A percentile compares a stretch with the other conserved stretches of the same genome.
These are phyloP conservation scores for Mycetomoellerius zeteki DNA, from an alignment of 1,140 invertebrate species.

Conservation along the genomic window DNA sequence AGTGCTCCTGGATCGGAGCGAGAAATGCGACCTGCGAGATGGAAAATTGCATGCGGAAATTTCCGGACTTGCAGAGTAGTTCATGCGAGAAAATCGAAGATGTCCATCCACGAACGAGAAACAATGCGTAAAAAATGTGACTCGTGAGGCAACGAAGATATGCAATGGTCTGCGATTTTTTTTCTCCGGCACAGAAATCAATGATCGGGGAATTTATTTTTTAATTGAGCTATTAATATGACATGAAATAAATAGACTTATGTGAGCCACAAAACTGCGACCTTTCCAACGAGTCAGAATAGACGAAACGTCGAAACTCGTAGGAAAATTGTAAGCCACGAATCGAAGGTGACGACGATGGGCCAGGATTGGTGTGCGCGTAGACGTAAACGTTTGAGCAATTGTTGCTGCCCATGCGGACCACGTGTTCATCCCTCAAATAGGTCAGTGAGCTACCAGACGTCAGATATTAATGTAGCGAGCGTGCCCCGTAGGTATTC, in stretches of 20 bases:
- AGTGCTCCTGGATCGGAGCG: slow-evolving; percentile 8
- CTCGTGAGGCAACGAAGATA: neutral
- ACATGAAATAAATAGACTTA: slow-evolving; percentile 20
- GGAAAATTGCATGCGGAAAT: slow-evolving; percentile 33
- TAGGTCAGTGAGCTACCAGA: slow-evolving; percentile 82
- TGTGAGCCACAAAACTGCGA: slow-evolving; percentile 11
- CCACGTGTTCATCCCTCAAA: slow-evolving; percentile 89
- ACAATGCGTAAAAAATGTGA: slow-evolving; percentile 15
- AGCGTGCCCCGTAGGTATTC: slow-evolving; percentile 25
- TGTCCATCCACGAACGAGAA: neutral
- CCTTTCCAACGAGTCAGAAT: slow-evolving; percentile 27
- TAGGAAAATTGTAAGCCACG: slow-evolving; percentile 33
- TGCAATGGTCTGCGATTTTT: neutral
- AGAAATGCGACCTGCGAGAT: slow-evolving; percentile 36
- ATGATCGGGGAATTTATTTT: neutral
- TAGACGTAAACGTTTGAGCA: slow-evolving; percentile 89
- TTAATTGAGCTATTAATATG: neutral
- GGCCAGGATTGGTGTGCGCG: slow-evolving; percentile 92
- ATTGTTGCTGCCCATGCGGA: slow-evolving; percentile 88
- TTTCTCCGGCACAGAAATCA: neutral
- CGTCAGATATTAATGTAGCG: slow-evolving; percentile 54
- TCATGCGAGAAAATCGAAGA: neutral
- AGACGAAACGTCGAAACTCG: slow-evolving; percentile 3
- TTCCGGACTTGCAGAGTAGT: neutral
- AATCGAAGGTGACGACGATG: slow-evolving; percentile 83